These are phyloP conservation scores for Gryllus longicercus DNA, from an alignment of 2,888 invertebrate species.

Conservation along the genomic window DNA sequence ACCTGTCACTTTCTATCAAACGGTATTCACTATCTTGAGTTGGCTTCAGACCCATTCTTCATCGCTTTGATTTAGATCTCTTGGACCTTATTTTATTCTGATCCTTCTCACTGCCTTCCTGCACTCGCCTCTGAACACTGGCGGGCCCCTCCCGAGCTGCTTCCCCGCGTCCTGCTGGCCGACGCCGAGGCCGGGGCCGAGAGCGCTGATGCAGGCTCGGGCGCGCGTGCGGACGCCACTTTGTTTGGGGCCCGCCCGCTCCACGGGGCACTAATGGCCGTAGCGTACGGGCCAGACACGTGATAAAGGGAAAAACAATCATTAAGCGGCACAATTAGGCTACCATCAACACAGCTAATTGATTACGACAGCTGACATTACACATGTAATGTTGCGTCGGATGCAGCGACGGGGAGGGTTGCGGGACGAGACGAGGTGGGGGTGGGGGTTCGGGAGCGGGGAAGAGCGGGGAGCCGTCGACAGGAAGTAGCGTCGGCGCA, in stretches of 20 bases:
- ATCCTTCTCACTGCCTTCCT: no score
- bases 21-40: no score
- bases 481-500: background rate
- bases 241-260: background rate
- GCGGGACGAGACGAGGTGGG: background rate
- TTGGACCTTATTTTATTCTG: no score
- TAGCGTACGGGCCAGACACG: background rate
- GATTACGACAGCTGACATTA: constrained; percentile 17
- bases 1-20: no score
- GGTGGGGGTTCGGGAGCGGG: background rate
- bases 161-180: no score
- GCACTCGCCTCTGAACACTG: no score
- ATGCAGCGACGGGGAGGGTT: background rate
- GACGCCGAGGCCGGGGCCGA: no score
- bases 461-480: background rate
- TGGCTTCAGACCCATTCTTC: no score
- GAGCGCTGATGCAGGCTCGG: no score
- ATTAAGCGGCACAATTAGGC: constrained; percentile 6
- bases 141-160: no score
- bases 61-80: no score
- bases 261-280: background rate
- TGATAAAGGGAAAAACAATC: constrained; percentile 17
- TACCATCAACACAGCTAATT: background rate
- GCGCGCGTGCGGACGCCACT: background rate
- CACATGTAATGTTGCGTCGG: background rate